These are phyloP conservation scores for Actinopyga echinites DNA, from an alignment of 53 echinoderm and acorn worm species.

Conservation along the genomic window DNA sequence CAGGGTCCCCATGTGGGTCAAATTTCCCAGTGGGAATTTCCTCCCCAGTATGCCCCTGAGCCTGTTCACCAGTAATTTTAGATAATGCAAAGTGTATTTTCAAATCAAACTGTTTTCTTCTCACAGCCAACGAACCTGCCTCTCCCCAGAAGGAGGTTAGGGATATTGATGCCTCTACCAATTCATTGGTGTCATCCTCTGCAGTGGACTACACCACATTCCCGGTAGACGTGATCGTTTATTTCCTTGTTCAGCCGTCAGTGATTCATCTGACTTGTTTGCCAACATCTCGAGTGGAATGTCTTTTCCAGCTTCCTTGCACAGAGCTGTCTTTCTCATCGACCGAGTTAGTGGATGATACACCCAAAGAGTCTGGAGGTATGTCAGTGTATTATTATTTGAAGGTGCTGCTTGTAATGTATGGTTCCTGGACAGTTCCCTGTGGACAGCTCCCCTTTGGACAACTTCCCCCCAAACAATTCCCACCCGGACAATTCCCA, in stretches of 20 bases:
- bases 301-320: slow-evolving; percentile 85
- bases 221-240: slow-evolving; percentile 94
- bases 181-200: slow-evolving; percentile 92
- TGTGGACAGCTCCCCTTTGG: no score
- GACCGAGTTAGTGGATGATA: slow-evolving; percentile 36
- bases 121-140: slow-evolving; percentile 1
- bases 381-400: no score
- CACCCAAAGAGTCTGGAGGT: slow-evolving; percentile 5
- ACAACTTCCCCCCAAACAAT: no score
- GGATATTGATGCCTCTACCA: slow-evolving; percentile 85
- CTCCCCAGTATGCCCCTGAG: no score
- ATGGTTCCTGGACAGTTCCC: no score
- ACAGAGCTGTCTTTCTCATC: slow-evolving; percentile 94
- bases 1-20: no score
- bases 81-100: no score
- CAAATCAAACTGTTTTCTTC: not conserved
- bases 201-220: slow-evolving; percentile 87
- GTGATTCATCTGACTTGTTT: slow-evolving; percentile 88
- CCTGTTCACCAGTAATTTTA: no score
- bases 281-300: slow-evolving; percentile 88
- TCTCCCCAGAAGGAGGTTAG: slow-evolving; percentile 29
- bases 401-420: no score
- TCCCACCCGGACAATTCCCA: no score
- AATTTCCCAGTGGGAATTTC: no score
- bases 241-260: slow-evolving; percentile 87